A percentile compares a stretch with the other conserved stretches of the same genome.
Conservation (phyloP, 1,140 invertebrate species). For the Plectrocnemia conspersa region DNA sequence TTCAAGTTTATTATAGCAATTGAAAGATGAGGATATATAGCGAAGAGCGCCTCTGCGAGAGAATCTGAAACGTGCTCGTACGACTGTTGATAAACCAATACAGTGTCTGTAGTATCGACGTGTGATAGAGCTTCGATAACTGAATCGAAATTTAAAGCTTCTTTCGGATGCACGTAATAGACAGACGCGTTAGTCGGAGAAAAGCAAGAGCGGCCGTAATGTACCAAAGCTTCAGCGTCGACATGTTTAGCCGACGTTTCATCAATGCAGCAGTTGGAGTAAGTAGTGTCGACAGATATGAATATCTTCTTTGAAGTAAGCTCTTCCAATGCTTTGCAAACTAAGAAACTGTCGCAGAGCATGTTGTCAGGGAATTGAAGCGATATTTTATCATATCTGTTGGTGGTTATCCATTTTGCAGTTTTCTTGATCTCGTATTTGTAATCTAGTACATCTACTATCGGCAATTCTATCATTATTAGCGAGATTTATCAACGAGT, state of each 20-base stretch:
- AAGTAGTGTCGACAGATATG: conserved; percentile 88
- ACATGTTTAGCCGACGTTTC: conserved; percentile 85
- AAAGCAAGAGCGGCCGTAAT: conserved; percentile 87
- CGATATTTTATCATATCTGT: conserved; percentile 19
- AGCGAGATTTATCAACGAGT: too few relatives aligned
- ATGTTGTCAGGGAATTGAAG: conserved; percentile 70
- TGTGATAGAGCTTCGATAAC: conserved; percentile 38
- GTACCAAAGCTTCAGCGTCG: conserved; percentile 78
- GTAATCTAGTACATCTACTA: conserved; percentile 9
- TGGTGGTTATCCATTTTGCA: conserved; percentile 19
- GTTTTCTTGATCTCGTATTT: conserved; percentile 21
- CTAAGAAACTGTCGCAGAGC: conserved; percentile 62
- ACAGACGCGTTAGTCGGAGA: conserved; percentile 69
- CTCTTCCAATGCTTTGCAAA: conserved; percentile 62
- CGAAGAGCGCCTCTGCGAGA: conserved; percentile 38
- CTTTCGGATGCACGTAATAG: conserved; percentile 65
- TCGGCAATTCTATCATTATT: too few relatives aligned
- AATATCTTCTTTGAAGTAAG: conserved; percentile 60
- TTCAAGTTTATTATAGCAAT: conserved; percentile 17
- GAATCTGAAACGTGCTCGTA: conserved; percentile 57
- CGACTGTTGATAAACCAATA: conserved; percentile 70
- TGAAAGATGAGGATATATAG: conserved; percentile 7
- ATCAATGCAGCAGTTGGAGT: conserved; percentile 80
- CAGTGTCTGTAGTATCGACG: conserved; percentile 47
- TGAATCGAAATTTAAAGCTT: conserved; percentile 48